A percentile compares a stretch with the other conserved stretches of the same genome.
Evolutionary conservation across 1,140 invertebrate species (phyloP).

Genomic region (Drosophila grimshawi): DNA sequence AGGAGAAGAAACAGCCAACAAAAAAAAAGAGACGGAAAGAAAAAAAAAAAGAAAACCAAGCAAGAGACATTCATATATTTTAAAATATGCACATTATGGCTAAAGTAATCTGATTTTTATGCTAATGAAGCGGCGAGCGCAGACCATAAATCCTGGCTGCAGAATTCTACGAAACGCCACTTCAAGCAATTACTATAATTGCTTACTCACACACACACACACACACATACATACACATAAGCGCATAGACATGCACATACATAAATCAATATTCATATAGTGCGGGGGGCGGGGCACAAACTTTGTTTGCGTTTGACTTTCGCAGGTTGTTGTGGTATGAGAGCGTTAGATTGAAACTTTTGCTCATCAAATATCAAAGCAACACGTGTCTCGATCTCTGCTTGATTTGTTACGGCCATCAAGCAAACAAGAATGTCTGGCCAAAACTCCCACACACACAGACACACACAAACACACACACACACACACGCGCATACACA

Average conservation of each 20-base stretch:
- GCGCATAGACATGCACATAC: constrained; percentile 7
- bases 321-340: constrained; percentile 5
- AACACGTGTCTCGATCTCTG: constrained; percentile 65
- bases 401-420: constrained; percentile 45
- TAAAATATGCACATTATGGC: constrained; percentile 79
- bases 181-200: constrained; percentile 80
- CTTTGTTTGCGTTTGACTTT: constrained; percentile 63
- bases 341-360: constrained; percentile 39
- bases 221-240: constrained; percentile 21
- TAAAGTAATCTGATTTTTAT: constrained; percentile 81
- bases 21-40: constrained; percentile 3
- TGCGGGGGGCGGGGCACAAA: constrained; percentile 40
- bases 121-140: constrained; percentile 70
- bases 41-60: constrained; percentile 20
- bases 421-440: constrained; percentile 20
- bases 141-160: constrained; percentile 58
- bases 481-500: constrained; percentile 11
- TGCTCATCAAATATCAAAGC: constrained; percentile 79
- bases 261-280: constrained; percentile 64
- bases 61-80: constrained; percentile 54
- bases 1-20: constrained; percentile 15
- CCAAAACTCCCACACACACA: constrained; percentile 35
- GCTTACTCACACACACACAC: constrained; percentile 51
- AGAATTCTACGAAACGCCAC: constrained; percentile 31
- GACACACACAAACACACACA: constrained; percentile 10